These are phyloP conservation scores for Homalodisca vitripennis DNA, from an alignment of 1,140 invertebrate species.

Conservation along the genomic window DNA sequence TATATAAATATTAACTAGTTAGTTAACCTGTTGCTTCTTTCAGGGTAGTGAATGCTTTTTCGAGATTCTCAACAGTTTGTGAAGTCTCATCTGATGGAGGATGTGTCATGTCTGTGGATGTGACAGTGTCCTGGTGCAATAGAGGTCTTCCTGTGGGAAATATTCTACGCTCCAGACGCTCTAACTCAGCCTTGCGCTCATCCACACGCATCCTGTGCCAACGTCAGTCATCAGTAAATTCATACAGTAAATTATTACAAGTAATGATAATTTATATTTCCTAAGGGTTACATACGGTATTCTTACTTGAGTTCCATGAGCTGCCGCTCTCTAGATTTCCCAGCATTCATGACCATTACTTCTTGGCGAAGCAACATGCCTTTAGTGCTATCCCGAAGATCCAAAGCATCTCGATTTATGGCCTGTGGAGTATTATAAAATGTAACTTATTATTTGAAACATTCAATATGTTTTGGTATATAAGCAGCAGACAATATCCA, in stretches of 20 bases:
- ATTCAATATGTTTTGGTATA: no score
- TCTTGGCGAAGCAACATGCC: constrained; percentile 64
- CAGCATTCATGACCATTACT: constrained; percentile 59
- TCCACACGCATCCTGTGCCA: constrained; percentile 51
- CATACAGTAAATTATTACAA: no score
- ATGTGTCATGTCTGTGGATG: constrained; percentile 27
- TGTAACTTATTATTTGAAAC: no score
- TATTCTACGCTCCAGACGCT: constrained; percentile 40
- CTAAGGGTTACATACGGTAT: no score
- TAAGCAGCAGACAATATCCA: no score
- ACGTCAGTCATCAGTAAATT: no score
- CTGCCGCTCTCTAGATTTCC: constrained; percentile 61
- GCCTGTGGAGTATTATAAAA: no score
- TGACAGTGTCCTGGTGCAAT: constrained; percentile 36
- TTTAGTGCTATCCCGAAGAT: constrained; percentile 64
- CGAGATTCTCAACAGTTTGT: constrained; percentile 50
- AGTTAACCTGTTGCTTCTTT: constrained; percentile 66
- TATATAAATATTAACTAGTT: constrained; percentile 5
- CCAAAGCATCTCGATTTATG: constrained; percentile 65
- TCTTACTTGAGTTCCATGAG: constrained; percentile 52
- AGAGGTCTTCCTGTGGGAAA: constrained; percentile 49
- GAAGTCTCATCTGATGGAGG: constrained; percentile 29
- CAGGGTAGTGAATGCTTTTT: constrained; percentile 66
- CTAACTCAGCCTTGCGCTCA: constrained; percentile 55
- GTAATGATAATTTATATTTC: no score